Base-by-base conservation (phyloP, 2,113 vertebrate genomes). In the Arothron firmamentum region DNA sequence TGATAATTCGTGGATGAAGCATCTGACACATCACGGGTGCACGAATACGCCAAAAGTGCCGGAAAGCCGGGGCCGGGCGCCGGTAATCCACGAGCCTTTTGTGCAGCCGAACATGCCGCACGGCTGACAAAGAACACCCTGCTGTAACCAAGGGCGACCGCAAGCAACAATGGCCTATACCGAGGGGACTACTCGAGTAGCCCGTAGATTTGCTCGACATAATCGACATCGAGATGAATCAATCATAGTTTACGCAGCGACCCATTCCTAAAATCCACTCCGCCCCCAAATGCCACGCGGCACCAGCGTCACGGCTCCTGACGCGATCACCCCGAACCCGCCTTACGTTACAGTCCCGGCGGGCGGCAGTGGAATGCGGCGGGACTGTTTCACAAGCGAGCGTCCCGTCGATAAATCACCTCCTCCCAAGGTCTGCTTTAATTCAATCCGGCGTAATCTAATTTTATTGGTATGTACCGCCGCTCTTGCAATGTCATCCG, bases 391-490 rank as follows among this genome's bases (percentile, higher is more conserved):
- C 63, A 80, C 77, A 71, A 74, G 75, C 67, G n/a, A 17, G 65
- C 46, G n/a, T 64, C 59, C 70, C 72, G 13, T 75, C 78, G 9
- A 86, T 88, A 83, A 88, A 86, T 86, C 79, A 84, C 52, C 62
- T 55, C 66, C 49, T 75, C 68, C 25, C 85, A 80, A 88, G 79
- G 83, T 84, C 85, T 74, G 67, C 74, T 81, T 80, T 84, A 89
- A 86, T 87, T 85, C 82, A 82, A 80, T 85, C 78, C 70, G 47
- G 67, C 41, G 79, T 79, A 77, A 84, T 87, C 78, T 73, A 60
- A 84, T 86, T 86, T 86, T 84, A 88, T 83, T 78, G 82, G 79
- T 76, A 81, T 78, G 85, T 81, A 76, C 82, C 67, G 75, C 71
- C 57, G 79, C 74, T 81, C 85, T 78, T 55, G 70, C 85, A 79